Percentiles rank a stretch among this genome's conserved stretches.
phyloP scores from a whole-genome alignment of 2,797 vertebrate genomes.

The Sciaenops ocellatus region DNA sequence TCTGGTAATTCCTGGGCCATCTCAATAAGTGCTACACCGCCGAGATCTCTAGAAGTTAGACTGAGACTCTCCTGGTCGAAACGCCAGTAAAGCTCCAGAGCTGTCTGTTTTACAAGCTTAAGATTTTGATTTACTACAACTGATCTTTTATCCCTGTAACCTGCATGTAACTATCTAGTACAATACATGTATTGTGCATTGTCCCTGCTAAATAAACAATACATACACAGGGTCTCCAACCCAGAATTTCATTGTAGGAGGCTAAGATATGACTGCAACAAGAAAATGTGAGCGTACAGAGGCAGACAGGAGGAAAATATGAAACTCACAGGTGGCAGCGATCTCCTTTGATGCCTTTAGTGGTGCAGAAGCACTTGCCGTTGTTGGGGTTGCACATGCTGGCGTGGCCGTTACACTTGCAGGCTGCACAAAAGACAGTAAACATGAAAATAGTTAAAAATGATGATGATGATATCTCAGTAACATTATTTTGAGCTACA shows the following conservation, averaged over 20 bases:
- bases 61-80: neutral
- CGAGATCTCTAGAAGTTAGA: neutral
- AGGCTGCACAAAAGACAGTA: conserved; percentile 83
- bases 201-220: neutral
- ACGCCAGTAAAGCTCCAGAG: neutral
- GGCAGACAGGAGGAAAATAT: neutral
- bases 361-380: conserved; percentile 98
- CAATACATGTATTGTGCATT: no score
- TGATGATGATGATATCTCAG: no score
- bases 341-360: conserved; percentile 98
- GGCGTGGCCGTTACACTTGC: conserved; percentile 97
- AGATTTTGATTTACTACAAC: no score
- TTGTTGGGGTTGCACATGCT: conserved; percentile 95
- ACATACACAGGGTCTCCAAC: neutral
- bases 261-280: no score
- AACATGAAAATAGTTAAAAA: neutral
- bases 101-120: no score
- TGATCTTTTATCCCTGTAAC: no score
- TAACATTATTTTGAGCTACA: no score
- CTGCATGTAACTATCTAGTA: no score
- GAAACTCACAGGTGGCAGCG: conserved; percentile 96
- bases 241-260: neutral
- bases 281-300: no score
- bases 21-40: neutral
- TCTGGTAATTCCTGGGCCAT: neutral